Base-by-base conservation (phyloP, 2,113 vertebrate species). In the Poecilia latipinna region DNA sequence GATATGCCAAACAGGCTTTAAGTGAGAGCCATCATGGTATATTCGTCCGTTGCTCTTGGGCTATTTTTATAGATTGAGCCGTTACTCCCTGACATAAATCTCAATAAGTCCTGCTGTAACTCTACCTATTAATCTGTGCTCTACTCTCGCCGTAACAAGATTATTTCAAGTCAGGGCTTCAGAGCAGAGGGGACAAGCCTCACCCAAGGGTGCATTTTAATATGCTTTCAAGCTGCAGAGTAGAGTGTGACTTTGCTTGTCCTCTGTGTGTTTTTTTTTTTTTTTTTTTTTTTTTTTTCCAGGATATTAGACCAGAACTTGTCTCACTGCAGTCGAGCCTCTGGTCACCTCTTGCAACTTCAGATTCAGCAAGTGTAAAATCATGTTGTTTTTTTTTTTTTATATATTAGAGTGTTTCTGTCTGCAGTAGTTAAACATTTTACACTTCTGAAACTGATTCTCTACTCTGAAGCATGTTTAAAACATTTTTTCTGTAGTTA, bases 171-270 rank as follows among this genome's bases (percentile, higher is more conserved):
- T 86, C 80, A 48, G 61, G 83, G 72, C 81, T 87, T 74, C 64
- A 70, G 4, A 78, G 87, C 32, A 60, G 88, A 88, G 81, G 84
- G 90, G 83, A 87, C 87, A 79, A 13, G 76, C 77, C 80, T 90
- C 85, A 89, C 86, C 82, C 85, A 80, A 86, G 90, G 84, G 83
- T 89, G 89, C 77, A 83, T 79, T 86, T 90, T 88, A 92, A 91
- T 91, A 80, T 83, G 85, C 90, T 90, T 90, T 91, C 75, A 82
- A 86, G 78, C 77, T 63, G 80, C 84, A 51, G 75, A 78, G 80
- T 64, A 51, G 77, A 84, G 83, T 65, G 70, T 91, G 90, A 89
- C 88, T 78, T 92, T 91, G 88, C 68, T 68, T 44, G 91, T 91
- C 89, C 89, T 92, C 70, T 88, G 84, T 68, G 51, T 4, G 35